Evolutionary conservation across 2,113 vertebrate genomes (phyloP), one percentile per base, ranked within the genome.

Genomic region (Rhipidura dahli): DNA sequence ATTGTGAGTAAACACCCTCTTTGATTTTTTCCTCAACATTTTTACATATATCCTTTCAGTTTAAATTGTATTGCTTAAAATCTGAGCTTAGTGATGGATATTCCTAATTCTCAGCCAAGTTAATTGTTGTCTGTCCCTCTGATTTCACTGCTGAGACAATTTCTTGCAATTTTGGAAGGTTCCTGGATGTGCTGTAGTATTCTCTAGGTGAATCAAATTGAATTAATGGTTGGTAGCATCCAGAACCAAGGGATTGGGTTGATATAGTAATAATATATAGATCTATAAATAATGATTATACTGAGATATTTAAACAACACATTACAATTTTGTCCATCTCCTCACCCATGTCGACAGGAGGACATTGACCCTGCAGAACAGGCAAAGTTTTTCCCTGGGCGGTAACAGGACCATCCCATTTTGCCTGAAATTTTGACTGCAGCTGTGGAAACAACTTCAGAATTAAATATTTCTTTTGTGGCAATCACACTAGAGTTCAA

Each of bases 321-420:
- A n/a, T 37, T 9, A 31, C 6, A 28, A 3, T 54, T 86, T 28
- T 65, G 3, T 11, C 16, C 11, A 23, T 23, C 9, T 31, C 4
- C 4, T 79, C 33, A 22, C 9, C 14, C 4, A 0, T 42, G 44
- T 40, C 0, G 0, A 24, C 23, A 4, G 1, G 23, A 21, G 1
- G 0, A n/a, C n/a, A n/a, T 47, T 0, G 0, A 30, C 53, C n/a
- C 49, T 21, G 12, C 70, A 65, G 42, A 50, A 10, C 8, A 47
- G 22, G 31, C 13, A 13, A 54, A 77, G 5, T 5, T 53, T 53
- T 56, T 60, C n/a, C 45, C 8, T 3, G 24, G n/a, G 6, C 15
- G 11, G 2, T 4, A 21, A 20, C 5, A 50, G 33, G 15, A 21
- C 50, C 10, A 3, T 24, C 14, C n/a, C 9, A 4, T 28, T 90